Conservation (phyloP, 2,888 invertebrate species). For the Apoderus coryli region DNA sequence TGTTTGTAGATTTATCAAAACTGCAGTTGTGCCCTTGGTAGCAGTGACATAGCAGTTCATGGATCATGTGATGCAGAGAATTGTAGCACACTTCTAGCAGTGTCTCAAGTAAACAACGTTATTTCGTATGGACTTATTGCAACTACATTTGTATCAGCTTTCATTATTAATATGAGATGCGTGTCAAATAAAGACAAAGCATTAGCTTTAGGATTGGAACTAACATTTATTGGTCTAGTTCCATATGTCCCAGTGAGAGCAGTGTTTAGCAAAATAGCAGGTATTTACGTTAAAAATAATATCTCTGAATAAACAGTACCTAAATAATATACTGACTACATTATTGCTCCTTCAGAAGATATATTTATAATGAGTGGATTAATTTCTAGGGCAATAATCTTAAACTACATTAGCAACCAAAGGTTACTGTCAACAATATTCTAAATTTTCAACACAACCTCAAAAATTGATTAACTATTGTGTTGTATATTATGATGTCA, state of each 20-base stretch:
- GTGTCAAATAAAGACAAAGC: constrained; percentile 47
- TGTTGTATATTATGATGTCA: no score
- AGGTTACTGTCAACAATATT: no score
- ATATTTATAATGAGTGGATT: no score
- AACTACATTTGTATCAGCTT: constrained; percentile 34
- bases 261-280: constrained; percentile 42
- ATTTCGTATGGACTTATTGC: constrained; percentile 26
- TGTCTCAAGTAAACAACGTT: constrained; percentile 28
- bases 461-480: no score
- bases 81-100: constrained; percentile 37
- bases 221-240: constrained; percentile 39
- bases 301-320: constrained; percentile 1
- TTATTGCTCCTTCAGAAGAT: no score
- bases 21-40: constrained; percentile 35
- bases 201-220: constrained; percentile 41
- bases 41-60: constrained; percentile 31
- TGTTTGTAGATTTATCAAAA: constrained; percentile 33
- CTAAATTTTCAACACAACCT: no score
- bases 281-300: constrained; percentile 23
- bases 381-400: no score
- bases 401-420: no score
- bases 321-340: no score
- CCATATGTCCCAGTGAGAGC: constrained; percentile 48
- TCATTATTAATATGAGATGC: constrained; percentile 39
- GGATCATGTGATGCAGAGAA: constrained; percentile 38